phyloP scores from a whole-genome alignment of 2,797 vertebrate genomes.

The Parauchenoglanis punctatus region DNA sequence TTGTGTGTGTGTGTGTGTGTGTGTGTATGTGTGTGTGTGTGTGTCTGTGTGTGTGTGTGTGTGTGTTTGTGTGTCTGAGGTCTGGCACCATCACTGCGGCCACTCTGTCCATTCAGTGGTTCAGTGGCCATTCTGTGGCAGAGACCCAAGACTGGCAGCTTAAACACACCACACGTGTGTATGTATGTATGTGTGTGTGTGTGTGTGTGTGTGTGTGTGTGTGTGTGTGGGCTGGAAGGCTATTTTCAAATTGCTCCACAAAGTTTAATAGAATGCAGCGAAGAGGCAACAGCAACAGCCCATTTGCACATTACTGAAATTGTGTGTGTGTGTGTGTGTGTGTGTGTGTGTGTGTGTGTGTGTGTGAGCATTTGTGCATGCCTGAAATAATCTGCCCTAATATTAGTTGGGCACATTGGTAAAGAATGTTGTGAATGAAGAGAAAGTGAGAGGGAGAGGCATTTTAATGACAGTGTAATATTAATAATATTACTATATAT shows the following conservation, averaged over 20 bases:
- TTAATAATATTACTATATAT: not conserved
- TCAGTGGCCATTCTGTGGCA: slow-evolving; percentile 16
- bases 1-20: not conserved
- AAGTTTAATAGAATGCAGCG: slow-evolving; percentile 9
- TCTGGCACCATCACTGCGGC: slow-evolving; percentile 11
- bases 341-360: slow-evolving; percentile 23
- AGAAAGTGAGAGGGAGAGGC: not conserved
- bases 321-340: slow-evolving; percentile 23
- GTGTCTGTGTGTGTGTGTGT: not conserved
- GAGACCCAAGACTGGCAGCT: not conserved
- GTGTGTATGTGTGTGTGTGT: not conserved
- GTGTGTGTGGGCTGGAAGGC: not conserved
- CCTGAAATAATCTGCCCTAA: slow-evolving; percentile 39
- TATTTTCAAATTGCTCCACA: slow-evolving; percentile 57
- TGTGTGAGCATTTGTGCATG: slow-evolving; percentile 11
- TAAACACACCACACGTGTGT: slow-evolving; percentile 30
- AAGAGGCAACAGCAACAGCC: slow-evolving; percentile 34
- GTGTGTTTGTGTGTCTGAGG: slow-evolving; percentile 8
- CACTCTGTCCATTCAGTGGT: not conserved
- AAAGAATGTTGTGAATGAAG: not conserved
- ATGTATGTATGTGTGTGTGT: slow-evolving; percentile 20
- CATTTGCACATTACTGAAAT: slow-evolving; percentile 47
- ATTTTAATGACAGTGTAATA: not conserved
- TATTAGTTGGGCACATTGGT: slow-evolving; percentile 11
- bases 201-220: not conserved